Evolutionary conservation across 2,888 invertebrate species (phyloP).

Genomic region (Athetis lepigone): DNA sequence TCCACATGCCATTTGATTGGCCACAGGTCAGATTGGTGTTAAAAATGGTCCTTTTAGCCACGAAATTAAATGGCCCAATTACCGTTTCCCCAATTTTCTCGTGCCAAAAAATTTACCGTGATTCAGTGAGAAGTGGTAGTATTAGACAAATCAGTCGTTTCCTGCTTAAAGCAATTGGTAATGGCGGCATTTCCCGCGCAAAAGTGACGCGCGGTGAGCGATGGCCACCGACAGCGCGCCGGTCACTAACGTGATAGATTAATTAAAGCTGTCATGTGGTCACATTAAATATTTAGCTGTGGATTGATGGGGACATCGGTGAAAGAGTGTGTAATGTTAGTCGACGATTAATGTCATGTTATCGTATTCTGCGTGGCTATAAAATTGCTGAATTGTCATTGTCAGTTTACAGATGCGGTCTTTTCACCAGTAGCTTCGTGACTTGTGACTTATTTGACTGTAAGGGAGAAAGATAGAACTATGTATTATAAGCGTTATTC

Average conservation of each 20-base stretch:
- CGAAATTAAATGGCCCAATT: slow-evolving; percentile 56
- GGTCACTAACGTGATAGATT: slow-evolving; percentile 50
- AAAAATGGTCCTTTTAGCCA: slow-evolving; percentile 21
- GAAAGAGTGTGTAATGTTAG: slow-evolving; percentile 30
- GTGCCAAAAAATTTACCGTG: slow-evolving; percentile 73
- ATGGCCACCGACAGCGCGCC: slow-evolving; percentile 53
- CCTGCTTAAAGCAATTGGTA: slow-evolving; percentile 84
- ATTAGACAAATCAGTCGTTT: slow-evolving; percentile 80
- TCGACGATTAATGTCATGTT: slow-evolving; percentile 21
- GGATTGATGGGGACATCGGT: slow-evolving; percentile 51
- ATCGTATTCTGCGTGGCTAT: slow-evolving; percentile 14
- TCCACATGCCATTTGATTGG: slow-evolving; percentile 23
- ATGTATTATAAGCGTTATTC: too few species aligned
- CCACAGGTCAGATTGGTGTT: slow-evolving; percentile 7
- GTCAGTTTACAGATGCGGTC: neutral
- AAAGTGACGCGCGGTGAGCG: slow-evolving; percentile 72
- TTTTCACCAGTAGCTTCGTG: neutral
- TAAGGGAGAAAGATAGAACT: neutral
- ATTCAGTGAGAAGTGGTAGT: slow-evolving; percentile 69
- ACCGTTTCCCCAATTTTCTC: slow-evolving; percentile 70
- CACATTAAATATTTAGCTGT: slow-evolving; percentile 55
- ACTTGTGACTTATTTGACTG: too few species aligned
- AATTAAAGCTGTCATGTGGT: slow-evolving; percentile 61
- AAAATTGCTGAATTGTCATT: slow-evolving; percentile 1
- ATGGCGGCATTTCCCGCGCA: slow-evolving; percentile 81